A percentile compares a stretch with the other conserved stretches of the same genome.
Conservation (phyloP, 2,888 invertebrate species). For the Diplazon laetatorius region DNA sequence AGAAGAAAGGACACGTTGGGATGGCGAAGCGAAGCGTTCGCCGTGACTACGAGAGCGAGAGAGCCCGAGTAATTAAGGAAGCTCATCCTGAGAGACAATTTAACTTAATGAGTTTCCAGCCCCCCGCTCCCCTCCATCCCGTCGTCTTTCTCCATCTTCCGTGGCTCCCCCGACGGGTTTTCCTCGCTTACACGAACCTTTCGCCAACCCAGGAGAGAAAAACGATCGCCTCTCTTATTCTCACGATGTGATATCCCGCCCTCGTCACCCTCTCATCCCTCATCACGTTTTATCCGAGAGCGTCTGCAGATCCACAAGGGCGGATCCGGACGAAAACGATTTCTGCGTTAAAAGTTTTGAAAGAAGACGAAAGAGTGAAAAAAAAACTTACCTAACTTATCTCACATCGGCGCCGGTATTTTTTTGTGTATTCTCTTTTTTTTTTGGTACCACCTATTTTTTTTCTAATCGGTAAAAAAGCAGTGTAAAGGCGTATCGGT, state of each 20-base stretch:
- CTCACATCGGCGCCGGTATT: background rate
- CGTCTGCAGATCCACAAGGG: slow-evolving; percentile 14
- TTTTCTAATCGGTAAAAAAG: background rate
- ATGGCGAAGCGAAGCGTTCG: slow-evolving; percentile 26
- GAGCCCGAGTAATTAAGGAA: slow-evolving; percentile 80
- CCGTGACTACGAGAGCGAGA: slow-evolving; percentile 59
- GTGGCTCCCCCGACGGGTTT: slow-evolving; percentile 60
- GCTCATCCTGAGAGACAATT: slow-evolving; percentile 81
- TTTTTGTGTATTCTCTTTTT: background rate
- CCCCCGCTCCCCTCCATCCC: slow-evolving; percentile 51
- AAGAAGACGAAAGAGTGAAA: background rate
- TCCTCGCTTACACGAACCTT: slow-evolving; percentile 67
- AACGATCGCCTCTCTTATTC: slow-evolving; percentile 29
- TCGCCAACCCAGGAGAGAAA: slow-evolving; percentile 36
- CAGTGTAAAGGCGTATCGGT: background rate
- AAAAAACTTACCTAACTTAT: slow-evolving; percentile 10
- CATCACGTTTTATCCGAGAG: slow-evolving; percentile 19
- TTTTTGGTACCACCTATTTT: background rate
- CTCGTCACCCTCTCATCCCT: slow-evolving; percentile 6
- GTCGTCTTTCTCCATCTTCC: slow-evolving; percentile 31
- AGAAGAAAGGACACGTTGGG: slow-evolving; percentile 40
- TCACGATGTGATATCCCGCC: slow-evolving; percentile 40
- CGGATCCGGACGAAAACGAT: slow-evolving; percentile 28
- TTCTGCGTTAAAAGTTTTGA: slow-evolving; percentile 23
- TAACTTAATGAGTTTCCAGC: slow-evolving; percentile 79